phyloP scores from a whole-genome alignment of 2,888 invertebrate species.

The Tiliacea citrago region DNA sequence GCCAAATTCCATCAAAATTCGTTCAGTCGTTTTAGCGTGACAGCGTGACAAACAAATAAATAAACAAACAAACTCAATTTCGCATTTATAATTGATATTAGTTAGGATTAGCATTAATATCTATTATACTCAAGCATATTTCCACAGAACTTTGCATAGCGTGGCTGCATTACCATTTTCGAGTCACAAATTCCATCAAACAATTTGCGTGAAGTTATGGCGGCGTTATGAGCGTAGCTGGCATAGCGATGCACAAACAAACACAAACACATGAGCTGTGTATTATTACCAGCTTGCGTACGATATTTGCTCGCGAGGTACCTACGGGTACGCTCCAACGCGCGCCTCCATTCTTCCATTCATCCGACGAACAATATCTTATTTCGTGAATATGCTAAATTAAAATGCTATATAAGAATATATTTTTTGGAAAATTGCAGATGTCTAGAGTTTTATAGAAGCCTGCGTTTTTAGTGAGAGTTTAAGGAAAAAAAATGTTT shows the following conservation, averaged over 20 bases:
- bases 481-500: too few relatives aligned
- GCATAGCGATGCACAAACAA: constrained; percentile 57
- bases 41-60: too few relatives aligned
- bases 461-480: background rate
- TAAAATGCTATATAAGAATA: constrained; percentile 55
- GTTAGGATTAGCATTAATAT: constrained; percentile 22
- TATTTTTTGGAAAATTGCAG: constrained; percentile 21
- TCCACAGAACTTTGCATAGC: constrained; percentile 19
- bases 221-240: constrained; percentile 48
- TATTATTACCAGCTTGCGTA: constrained; percentile 59
- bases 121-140: constrained; percentile 26
- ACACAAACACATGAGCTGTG: constrained; percentile 55
- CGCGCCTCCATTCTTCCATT: constrained; percentile 68
- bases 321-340: constrained; percentile 53
- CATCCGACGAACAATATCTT: constrained; percentile 74
- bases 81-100: too few relatives aligned
- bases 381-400: constrained; percentile 70
- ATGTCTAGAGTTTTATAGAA: background rate
- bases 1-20: too few relatives aligned
- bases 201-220: constrained; percentile 46
- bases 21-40: too few relatives aligned
- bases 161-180: constrained; percentile 37
- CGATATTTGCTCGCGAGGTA: constrained; percentile 69
- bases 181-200: constrained; percentile 58
- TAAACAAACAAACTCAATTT: too few relatives aligned